Evolutionary conservation across 1,140 invertebrate genomes (phyloP), one percentile per base, ranked within the genome.

Genomic region (Drosophila mauritiana): DNA sequence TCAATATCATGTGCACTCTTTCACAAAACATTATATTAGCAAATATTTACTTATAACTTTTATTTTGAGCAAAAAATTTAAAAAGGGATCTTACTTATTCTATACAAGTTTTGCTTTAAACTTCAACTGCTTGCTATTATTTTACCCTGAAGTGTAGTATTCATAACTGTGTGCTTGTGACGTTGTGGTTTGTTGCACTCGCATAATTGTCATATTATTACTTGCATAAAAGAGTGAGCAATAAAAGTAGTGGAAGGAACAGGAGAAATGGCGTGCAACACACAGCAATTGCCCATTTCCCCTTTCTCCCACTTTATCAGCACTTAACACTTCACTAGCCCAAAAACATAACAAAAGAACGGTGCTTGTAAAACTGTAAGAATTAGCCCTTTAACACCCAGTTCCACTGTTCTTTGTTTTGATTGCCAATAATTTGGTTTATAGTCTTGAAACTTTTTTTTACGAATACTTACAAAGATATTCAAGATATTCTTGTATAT

Each of bases 111-210:
- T 39, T 39, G 4, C 5, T 13, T n/a, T 39, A 6, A 13, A 13
- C 31, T 31, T 4, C 13, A 2, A 17, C 31, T 10, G 31, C 31
- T 7, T 42, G 6, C 40, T 17, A 17, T 42, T 42, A 1, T 15
- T 42, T 15, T 10, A 3, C 7, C 40, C n/a, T 11, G 22, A 34
- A 25, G 27, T 56, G 11, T 43, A 25, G 31, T 39, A 27, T 68
- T 10, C 43, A 43, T 53, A n/a, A 49, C 10, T 55, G 22, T 37
- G 25, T n/a, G 22, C 52, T n/a, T 48, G 31, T 25, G 31, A 39
- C 59, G 54, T 75, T 58, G 52, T 55, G 68, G 56, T 58, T 78
- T 73, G 62, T n/a, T 76, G 80, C 62, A 55, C 45, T 64, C 55
- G 34, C 56, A 56, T 68, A 62, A 78, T 73, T 68, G 59, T 57